Base-by-base conservation (phyloP, 2,113 vertebrate genomes). In the Trogon surrucura region DNA sequence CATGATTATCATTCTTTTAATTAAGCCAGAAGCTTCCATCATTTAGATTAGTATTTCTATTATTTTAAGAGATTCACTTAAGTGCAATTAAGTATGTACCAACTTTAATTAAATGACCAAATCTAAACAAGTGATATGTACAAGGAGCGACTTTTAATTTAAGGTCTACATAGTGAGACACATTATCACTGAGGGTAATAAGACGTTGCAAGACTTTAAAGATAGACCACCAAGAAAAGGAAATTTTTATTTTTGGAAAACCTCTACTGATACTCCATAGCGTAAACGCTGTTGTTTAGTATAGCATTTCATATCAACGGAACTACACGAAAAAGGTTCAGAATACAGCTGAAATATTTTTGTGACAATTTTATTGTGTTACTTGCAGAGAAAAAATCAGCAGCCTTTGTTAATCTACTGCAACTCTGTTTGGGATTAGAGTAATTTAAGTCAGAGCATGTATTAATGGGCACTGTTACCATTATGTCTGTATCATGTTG, bases 151-250 rank as follows among this genome's bases (percentile, higher is more conserved):
- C 51, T 60, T 74, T 25, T n/a, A 58, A 66, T 38, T 29, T 61
- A 3, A 85, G 36, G 11, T 45, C 34, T 47, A 26, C 17, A 11
- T 41, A 61, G 4, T 27, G 5, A 57, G 34, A 72, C 21, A 66
- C 26, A 61, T 21, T 8, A 80, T 45, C 36, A 58, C 36, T 53
- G 56, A 78, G 1, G 2, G 26, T 8, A 72, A 62, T 14, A 9
- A 50, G 34, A 60, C 20, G 10, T 73, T 53, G 8, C 73, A 58
- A 88, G 12, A 21, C 54, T 48, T n/a, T 13, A 13, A 19, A 53
- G 32, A 50, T 15, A 74, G 3, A 66, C 11, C 19, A 61, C 0
- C 41, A 10, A 69, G 41, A 88, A 91, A 83, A 0, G 0, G 23
- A 61, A 60, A 30, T 8, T n/a, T 4, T 72, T 50, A 2, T 10